These are phyloP conservation scores for Diorhabda sublineata DNA, from an alignment of 1,140 invertebrate species.

Conservation along the genomic window DNA sequence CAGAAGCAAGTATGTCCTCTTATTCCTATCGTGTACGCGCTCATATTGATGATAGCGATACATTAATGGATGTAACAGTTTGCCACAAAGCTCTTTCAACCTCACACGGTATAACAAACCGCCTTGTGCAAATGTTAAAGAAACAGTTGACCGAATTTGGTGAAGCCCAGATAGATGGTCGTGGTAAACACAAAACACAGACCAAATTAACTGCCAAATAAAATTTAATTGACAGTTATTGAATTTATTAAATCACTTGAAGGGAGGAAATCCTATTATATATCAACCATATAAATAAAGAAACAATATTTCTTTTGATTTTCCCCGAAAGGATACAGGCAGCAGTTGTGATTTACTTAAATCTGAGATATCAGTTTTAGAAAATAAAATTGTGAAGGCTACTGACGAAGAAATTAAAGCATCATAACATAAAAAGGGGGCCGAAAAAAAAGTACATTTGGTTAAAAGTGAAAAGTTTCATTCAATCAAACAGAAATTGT, in stretches of 20 bases:
- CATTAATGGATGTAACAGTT: not conserved
- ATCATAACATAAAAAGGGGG: not conserved
- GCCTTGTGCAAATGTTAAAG: too few relatives aligned
- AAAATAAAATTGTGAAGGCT: not conserved
- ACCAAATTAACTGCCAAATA: not conserved
- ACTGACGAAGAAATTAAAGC: not conserved
- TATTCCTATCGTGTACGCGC: not conserved
- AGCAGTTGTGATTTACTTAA: not conserved
- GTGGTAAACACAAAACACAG: not conserved
- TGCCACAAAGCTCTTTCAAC: not conserved
- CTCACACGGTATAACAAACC: not conserved
- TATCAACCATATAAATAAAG: not conserved
- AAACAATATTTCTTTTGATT: constrained; percentile 19
- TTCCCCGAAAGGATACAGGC: not conserved
- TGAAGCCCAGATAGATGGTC: not conserved
- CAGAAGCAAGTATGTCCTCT: not conserved
- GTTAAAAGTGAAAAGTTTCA: too few relatives aligned
- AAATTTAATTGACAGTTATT: not conserved
- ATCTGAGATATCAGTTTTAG: not conserved
- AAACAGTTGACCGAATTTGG: too few relatives aligned
- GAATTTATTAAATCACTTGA: too few relatives aligned
- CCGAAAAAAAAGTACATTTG: not conserved
- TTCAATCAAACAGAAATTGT: not conserved
- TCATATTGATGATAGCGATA: too few relatives aligned
- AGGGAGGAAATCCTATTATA: not conserved